Conservation (phyloP, 1,140 invertebrate genomes). For the Ceratina japonica region DNA sequence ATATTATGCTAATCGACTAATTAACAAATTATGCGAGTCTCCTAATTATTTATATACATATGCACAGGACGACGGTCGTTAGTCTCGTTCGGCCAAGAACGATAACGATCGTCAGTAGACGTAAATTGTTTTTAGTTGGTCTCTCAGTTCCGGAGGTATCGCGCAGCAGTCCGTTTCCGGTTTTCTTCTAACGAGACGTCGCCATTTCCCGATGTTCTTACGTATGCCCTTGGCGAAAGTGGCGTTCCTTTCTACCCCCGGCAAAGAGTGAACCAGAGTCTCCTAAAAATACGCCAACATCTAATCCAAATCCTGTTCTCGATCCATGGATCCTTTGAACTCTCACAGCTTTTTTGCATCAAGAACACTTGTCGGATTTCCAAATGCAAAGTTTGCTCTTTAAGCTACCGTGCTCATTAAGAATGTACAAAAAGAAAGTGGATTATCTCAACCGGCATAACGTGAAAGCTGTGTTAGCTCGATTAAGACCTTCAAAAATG, state of each 20-base stretch:
- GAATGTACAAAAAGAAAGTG: no score
- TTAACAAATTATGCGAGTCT: no score
- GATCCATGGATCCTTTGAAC: no score
- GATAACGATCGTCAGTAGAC: constrained; percentile 84
- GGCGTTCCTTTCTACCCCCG: constrained; percentile 82
- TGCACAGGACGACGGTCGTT: constrained; percentile 27
- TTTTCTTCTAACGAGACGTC: constrained; percentile 89
- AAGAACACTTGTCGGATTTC: no score
- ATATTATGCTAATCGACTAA: no score
- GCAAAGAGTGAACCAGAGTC: constrained; percentile 85
- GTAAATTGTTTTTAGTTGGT: constrained; percentile 93
- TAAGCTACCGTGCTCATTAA: no score
- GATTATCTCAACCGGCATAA: no score
- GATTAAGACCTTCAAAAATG: no score
- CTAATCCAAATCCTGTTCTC: neutral
- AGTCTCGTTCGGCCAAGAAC: no score
- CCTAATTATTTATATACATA: constrained; percentile 62
- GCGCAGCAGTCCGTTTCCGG: constrained; percentile 88
- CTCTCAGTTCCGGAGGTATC: constrained; percentile 91
- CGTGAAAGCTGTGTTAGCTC: no score
- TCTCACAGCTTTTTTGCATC: no score
- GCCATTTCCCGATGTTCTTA: constrained; percentile 90
- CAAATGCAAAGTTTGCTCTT: no score
- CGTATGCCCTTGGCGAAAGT: constrained; percentile 88
- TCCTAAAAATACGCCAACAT: constrained; percentile 81